Evolutionary conservation across 2,888 invertebrate species (phyloP).

Genomic region (Lithophane semibrunnea): DNA sequence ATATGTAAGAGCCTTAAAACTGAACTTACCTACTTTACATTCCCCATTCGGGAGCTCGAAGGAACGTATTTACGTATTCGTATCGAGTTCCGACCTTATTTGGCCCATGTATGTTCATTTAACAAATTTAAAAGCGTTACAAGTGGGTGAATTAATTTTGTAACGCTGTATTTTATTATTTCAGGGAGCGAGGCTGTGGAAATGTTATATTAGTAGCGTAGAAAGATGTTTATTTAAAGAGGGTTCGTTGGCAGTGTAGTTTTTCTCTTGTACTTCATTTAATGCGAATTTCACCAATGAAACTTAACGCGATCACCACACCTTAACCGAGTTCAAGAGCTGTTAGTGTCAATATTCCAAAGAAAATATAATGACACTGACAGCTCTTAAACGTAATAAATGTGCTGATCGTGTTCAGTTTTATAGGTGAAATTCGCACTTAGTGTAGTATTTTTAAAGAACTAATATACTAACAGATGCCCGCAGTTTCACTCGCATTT

Average conservation of each 20-base stretch:
- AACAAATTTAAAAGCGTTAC: constrained; percentile 44
- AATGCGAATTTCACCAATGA: too few species aligned
- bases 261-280: constrained; percentile 1
- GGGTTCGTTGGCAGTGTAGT: not conserved
- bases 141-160: constrained; percentile 38
- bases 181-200: not conserved
- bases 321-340: too few species aligned
- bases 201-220: constrained; percentile 19
- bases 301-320: too few species aligned
- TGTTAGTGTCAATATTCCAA: too few species aligned
- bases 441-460: not conserved
- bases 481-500: not conserved
- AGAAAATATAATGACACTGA: too few species aligned
- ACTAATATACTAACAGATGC: not conserved
- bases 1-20: too few species aligned
- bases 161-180: constrained; percentile 37
- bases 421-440: too few species aligned
- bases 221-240: not conserved
- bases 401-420: too few species aligned
- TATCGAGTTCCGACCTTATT: constrained; percentile 30
- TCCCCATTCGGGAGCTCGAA: not conserved
- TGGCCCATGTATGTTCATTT: constrained; percentile 20
- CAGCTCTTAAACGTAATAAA: too few species aligned
- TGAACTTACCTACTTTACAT: constrained; percentile 17
- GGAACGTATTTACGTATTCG: constrained; percentile 37